Percentiles rank a stretch among this genome's conserved stretches.
Evolutionary conservation across 1,140 invertebrate genomes (phyloP).

Genomic region (Drosophila melanogaster): Release_6_plus_ISO1_MT NT_033777.3:23382001-23382500

Average conservation of each 20-base stretch:
- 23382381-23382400: slow-evolving; percentile 97
- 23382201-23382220: slow-evolving; percentile 91
- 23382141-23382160: slow-evolving; percentile 97
- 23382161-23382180: slow-evolving; percentile 97
- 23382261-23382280: slow-evolving; percentile 95
- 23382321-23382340: slow-evolving; percentile 92
- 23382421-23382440: slow-evolving; percentile 95
- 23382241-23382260: slow-evolving; percentile 94
- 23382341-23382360: slow-evolving; percentile 97
- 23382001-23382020: slow-evolving; percentile 92
- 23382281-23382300: slow-evolving; percentile 93
- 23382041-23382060: slow-evolving; percentile 93
- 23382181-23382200: slow-evolving; percentile 96
- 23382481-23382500: slow-evolving; percentile 94
- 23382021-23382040: slow-evolving; percentile 94
- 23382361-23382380: slow-evolving; percentile 97
- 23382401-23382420: slow-evolving; percentile 95
- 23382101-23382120: slow-evolving; percentile 94
- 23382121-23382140: slow-evolving; percentile 94
- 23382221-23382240: slow-evolving; percentile 90
- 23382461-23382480: slow-evolving; percentile 95
- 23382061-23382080: slow-evolving; percentile 97
- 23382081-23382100: slow-evolving; percentile 93
- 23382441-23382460: slow-evolving; percentile 95
- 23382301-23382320: slow-evolving; percentile 95